Evolutionary conservation across 1,140 invertebrate species (phyloP), one percentile per base, ranked within the genome.

Genomic region (Sinella curviseta): DNA sequence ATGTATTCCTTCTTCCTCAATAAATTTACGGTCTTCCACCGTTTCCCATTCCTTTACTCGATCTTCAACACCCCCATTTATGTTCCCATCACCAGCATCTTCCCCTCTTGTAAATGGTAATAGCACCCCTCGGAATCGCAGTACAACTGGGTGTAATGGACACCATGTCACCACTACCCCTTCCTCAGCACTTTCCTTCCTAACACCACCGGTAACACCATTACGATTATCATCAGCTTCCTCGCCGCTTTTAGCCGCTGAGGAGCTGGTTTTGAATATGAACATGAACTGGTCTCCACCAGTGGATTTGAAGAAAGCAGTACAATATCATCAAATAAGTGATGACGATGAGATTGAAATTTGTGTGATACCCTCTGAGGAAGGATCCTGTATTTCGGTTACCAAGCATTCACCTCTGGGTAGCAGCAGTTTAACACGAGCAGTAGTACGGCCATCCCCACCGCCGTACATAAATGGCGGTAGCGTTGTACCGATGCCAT

Each of bases 271-370:
- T 8, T 48, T 20, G 39, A 20, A 8, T 8, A 48, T 48, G 39
- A 48, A 48, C 14, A 60, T 8, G 17, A 48, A 48, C 24, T 60
- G 57, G 57, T 14, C 14, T n/a, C 12, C 57, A 4, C 57, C 57
- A n/a, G 12, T 60, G 3, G 12, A 60, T n/a, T 14, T 60, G 3
- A n/a, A 8, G 8, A 60, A 26, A 14, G 12, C 24, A 14, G 57
- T 60, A 60, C 24, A 17, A n/a, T 60, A 60, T n/a, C 57, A 60
- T 60, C 57, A 60, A 60, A 60, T 60, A n/a, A 60, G 24, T 60
- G 57, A 60, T 60, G 57, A 60, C 24, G 57, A 60, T 26, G 57
- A 60, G 24, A 60, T 60, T 3, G 57, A 60, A 60, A 60, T 60
- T 26, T 60, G 57, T 60, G 14, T 26, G 8, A 60, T 12, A 14